Conservation (phyloP, 1,140 invertebrate species). For the Brachionus plicatilis region DNA sequence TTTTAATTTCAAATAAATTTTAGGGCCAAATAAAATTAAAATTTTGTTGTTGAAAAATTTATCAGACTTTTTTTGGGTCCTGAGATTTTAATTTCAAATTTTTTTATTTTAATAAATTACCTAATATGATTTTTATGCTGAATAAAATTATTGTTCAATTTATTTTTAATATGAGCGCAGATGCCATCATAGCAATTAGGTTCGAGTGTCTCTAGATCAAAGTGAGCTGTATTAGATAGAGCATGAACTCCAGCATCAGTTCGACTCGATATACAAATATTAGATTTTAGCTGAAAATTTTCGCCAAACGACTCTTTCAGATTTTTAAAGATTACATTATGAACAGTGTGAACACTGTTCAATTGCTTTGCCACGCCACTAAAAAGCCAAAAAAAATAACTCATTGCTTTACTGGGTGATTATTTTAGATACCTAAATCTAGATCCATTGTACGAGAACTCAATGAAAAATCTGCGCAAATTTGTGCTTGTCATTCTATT, state of each 20-base stretch:
- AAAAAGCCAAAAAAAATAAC: not conserved
- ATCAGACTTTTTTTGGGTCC: not conserved
- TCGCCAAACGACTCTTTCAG: not conserved
- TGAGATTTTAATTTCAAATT: not conserved
- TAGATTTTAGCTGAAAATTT: not conserved
- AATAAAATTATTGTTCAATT: constrained; percentile 21
- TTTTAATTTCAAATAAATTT: not conserved
- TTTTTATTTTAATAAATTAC: not conserved
- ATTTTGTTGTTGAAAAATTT: not conserved
- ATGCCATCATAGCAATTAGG: not conserved
- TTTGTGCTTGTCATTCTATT: not conserved
- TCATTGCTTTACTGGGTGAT: not conserved
- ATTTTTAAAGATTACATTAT: constrained; percentile 19
- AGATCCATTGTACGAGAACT: constrained; percentile 31
- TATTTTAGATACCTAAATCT: not conserved
- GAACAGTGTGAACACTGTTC: constrained; percentile 5
- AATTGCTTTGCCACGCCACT: constrained; percentile 37
- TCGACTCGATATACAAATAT: constrained; percentile 30
- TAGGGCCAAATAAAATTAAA: not conserved
- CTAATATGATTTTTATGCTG: not conserved
- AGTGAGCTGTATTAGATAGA: constrained; percentile 27
- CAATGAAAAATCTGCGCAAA: constrained; percentile 23
- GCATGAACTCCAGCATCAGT: constrained; percentile 40
- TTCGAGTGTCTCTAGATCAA: not conserved
- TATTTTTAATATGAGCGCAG: not conserved